Evolutionary conservation across 1,140 invertebrate genomes (phyloP).

Genomic region (Bombus balteatus): DNA sequence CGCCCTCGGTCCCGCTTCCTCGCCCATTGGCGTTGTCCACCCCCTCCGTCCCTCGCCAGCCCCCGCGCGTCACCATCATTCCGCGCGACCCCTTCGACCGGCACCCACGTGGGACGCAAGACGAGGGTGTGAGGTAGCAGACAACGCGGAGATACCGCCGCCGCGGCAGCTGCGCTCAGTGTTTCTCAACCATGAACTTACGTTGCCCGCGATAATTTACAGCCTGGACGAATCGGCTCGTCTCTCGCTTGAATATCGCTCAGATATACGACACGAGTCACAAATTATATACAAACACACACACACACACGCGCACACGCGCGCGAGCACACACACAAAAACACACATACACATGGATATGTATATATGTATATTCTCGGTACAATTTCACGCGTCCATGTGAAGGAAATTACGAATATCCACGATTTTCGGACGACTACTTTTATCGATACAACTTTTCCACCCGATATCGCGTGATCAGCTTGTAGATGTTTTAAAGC

Average conservation of each 20-base stretch:
- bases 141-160: slow-evolving; percentile 77
- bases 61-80: slow-evolving; percentile 75
- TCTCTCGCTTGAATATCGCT: slow-evolving; percentile 20
- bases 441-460: neutral
- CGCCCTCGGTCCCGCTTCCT: slow-evolving; percentile 50
- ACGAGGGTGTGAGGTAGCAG: slow-evolving; percentile 78
- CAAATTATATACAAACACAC: neutral
- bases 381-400: neutral
- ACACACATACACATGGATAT: rapidly evolving
- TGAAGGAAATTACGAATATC: neutral
- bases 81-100: slow-evolving; percentile 80
- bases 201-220: slow-evolving; percentile 55
- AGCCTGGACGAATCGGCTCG: slow-evolving; percentile 15
- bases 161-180: slow-evolving; percentile 77
- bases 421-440: slow-evolving; percentile 11
- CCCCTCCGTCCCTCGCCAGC: slow-evolving; percentile 33
- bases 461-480: neutral
- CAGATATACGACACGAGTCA: slow-evolving; percentile 17
- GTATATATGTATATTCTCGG: neutral
- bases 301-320: too few species aligned
- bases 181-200: slow-evolving; percentile 73
- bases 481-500: neutral
- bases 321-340: too few species aligned
- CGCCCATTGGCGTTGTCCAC: slow-evolving; percentile 51
- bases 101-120: slow-evolving; percentile 76